Percentiles rank a stretch among this genome's conserved stretches.
Evolutionary conservation across 2,113 vertebrate species (phyloP).

Genomic region (Irena cyanogastra): DNA sequence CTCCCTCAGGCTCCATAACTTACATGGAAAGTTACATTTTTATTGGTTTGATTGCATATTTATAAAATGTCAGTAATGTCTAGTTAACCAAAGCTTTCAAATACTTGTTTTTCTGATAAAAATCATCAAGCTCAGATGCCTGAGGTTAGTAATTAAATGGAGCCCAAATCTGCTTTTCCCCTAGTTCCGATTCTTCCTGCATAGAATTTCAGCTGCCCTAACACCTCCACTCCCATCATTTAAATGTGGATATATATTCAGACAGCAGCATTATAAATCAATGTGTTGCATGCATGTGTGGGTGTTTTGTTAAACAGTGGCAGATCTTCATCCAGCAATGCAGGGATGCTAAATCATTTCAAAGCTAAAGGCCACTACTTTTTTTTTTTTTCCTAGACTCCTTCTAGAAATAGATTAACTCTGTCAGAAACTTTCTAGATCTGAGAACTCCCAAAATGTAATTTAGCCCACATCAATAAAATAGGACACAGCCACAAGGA

Average conservation of each 20-base stretch:
- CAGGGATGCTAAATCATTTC: not conserved
- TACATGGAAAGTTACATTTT: not conserved
- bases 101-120: not conserved
- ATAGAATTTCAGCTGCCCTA: not conserved
- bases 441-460: not conserved
- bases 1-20: not conserved
- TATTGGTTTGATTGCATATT: not conserved
- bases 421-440: not conserved
- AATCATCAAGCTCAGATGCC: not conserved
- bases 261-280: not conserved
- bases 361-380: not conserved
- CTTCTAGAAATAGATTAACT: constrained; percentile 1
- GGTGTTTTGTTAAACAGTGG: not conserved
- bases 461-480: not conserved
- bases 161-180: not conserved
- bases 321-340: not conserved
- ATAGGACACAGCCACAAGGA: not conserved
- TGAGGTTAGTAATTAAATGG: not conserved
- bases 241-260: constrained; percentile 3
- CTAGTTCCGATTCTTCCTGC: not conserved
- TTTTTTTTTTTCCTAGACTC: not conserved
- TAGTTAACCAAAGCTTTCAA: not conserved
- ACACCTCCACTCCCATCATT: not conserved
- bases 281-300: not conserved
- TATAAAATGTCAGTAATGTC: not conserved